Conservation (phyloP, 2,113 vertebrate genomes). For the Entelurus aequoreus region DNA sequence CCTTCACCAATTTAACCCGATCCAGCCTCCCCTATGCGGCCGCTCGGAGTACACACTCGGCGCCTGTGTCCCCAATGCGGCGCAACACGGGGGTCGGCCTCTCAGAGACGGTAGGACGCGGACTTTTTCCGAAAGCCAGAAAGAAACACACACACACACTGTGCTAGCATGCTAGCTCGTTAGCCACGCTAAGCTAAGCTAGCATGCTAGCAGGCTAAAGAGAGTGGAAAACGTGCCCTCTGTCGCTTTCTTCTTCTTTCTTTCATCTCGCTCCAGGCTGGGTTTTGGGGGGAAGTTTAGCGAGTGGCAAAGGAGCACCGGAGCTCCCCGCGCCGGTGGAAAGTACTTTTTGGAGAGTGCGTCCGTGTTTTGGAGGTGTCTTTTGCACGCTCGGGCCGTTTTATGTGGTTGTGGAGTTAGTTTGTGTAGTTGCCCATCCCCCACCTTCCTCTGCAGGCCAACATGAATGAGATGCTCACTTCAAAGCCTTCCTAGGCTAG, state of each 20-base stretch:
- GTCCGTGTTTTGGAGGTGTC: conserved; percentile 27
- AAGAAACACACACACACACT: neutral
- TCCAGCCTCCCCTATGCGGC: conserved; percentile 59
- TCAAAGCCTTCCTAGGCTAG: conserved; percentile 63
- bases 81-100: conserved; percentile 62
- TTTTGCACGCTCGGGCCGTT: conserved; percentile 52
- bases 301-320: neutral
- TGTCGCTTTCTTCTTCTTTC: conserved; percentile 43
- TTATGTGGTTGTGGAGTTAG: conserved; percentile 71
- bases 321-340: neutral
- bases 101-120: conserved; percentile 64
- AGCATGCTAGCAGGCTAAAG: conserved; percentile 35
- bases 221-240: conserved; percentile 65
- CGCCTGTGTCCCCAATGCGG: conserved; percentile 69
- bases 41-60: conserved; percentile 50
- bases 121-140: conserved; percentile 35
- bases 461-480: conserved; percentile 73
- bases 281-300: neutral
- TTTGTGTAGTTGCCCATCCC: conserved; percentile 65
- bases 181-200: conserved; percentile 35
- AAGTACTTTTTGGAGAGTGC: neutral
- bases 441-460: conserved; percentile 68
- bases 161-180: conserved; percentile 48
- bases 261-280: conserved; percentile 20
- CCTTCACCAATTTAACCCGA: conserved; percentile 37